Conservation (phyloP, 2,113 vertebrate species). For the Thamnaconus septentrionalis region DNA sequence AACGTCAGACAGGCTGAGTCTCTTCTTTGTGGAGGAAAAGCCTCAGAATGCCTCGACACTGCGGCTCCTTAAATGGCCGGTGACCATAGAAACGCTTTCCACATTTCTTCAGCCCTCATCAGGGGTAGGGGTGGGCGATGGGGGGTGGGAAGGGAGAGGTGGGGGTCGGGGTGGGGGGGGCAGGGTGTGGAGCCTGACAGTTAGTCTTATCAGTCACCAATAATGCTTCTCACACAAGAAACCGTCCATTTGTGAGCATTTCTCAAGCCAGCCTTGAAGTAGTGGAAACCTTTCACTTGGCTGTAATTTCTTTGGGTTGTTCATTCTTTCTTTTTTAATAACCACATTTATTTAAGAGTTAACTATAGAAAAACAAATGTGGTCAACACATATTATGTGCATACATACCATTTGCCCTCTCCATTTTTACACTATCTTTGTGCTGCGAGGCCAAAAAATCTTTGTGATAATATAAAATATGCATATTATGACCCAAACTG, state of each 20-base stretch:
- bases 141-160: not conserved
- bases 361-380: too few species aligned
- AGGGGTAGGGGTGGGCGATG: too few species aligned
- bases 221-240: constrained; percentile 11
- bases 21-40: too few species aligned
- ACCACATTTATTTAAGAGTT: too few species aligned
- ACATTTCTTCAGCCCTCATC: constrained; percentile 23
- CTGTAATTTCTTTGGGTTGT: too few species aligned
- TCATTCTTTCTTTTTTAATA: too few species aligned
- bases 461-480: constrained; percentile 43
- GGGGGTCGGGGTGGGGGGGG: constrained; percentile 6
- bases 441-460: constrained; percentile 24
- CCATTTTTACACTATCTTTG: constrained; percentile 38
- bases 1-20: too few species aligned
- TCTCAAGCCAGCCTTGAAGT: not conserved
- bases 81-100: constrained; percentile 49
- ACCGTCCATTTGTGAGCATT: constrained; percentile 8
- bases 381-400: too few species aligned
- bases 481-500: constrained; percentile 43
- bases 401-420: too few species aligned
- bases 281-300: too few species aligned
- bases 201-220: constrained; percentile 43
- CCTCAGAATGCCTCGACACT: too few species aligned
- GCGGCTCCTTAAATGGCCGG: too few species aligned
- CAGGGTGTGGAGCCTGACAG: constrained; percentile 7